Evolutionary conservation across 2,113 vertebrate species (phyloP).

Genomic region (Mormoops blainvillei): DNA sequence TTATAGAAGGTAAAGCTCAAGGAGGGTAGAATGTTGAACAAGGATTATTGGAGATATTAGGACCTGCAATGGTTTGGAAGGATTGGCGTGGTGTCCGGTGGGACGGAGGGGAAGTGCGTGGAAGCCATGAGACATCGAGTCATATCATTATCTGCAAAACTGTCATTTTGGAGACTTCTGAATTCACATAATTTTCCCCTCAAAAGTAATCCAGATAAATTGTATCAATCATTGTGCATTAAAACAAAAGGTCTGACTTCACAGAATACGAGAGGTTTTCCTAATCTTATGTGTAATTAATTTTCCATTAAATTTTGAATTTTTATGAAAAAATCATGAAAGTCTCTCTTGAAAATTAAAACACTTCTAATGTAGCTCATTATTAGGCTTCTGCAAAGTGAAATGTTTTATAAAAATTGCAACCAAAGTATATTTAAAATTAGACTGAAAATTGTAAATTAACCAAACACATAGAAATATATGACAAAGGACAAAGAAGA

Average conservation of each 20-base stretch:
- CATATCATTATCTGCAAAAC: not conserved
- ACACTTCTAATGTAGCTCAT: not conserved
- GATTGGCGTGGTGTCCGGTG: accelerated
- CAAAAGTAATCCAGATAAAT: not conserved
- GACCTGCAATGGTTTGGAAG: not conserved
- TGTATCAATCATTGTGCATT: not conserved
- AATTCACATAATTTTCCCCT: not conserved
- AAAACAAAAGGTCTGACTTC: not conserved
- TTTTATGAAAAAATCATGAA: not conserved
- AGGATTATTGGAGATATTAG: not conserved
- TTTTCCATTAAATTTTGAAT: not conserved
- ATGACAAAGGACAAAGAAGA: not conserved
- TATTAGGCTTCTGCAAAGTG: not conserved
- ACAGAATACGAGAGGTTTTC: not conserved
- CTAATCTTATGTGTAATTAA: not conserved
- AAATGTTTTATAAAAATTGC: not conserved
- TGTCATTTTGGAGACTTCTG: not conserved
- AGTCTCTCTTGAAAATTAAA: not conserved
- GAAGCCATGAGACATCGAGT: not conserved
- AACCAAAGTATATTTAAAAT: not conserved
- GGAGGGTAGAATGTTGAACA: not conserved
- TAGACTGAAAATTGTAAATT: not conserved
- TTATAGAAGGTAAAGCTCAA: not conserved
- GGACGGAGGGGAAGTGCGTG: accelerated
- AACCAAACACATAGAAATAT: not conserved